phyloP scores from a whole-genome alignment of 2,888 invertebrate species.

The Furcula furcula region DNA sequence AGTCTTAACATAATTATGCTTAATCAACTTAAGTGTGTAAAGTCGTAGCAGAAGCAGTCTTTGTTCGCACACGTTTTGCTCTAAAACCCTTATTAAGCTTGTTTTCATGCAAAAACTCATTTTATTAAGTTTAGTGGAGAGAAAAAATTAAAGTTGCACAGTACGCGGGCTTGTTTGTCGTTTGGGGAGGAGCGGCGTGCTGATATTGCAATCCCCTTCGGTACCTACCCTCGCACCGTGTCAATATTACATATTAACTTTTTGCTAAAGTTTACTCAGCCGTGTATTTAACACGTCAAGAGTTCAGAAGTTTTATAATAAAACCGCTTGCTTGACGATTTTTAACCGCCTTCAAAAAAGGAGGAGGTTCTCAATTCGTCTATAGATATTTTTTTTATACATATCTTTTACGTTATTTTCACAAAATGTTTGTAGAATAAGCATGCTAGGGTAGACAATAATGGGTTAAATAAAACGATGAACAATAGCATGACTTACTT shows the following conservation, averaged over 20 bases:
- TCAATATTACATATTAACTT: slow-evolving; percentile 36
- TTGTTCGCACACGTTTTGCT: slow-evolving; percentile 7
- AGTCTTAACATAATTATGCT: background rate
- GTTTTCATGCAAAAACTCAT: slow-evolving; percentile 20
- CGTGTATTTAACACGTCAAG: slow-evolving; percentile 14
- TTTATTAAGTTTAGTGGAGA: slow-evolving; percentile 25
- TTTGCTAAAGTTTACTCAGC: slow-evolving; percentile 17
- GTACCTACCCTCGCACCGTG: slow-evolving; percentile 21
- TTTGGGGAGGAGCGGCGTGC: slow-evolving; percentile 19
- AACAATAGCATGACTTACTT: too few species aligned
- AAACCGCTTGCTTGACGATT: too few species aligned
- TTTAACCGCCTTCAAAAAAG: too few species aligned
- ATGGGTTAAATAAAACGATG: too few species aligned
- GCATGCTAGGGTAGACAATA: too few species aligned
- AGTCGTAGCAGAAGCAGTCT: background rate
- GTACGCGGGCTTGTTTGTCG: slow-evolving; percentile 38
- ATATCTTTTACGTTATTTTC: too few species aligned
- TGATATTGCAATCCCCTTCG: slow-evolving; percentile 45
- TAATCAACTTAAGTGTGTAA: background rate
- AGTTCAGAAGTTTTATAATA: slow-evolving; percentile 8
- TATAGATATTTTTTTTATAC: too few species aligned
- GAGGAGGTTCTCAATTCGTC: too few species aligned
- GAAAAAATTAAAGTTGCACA: slow-evolving; percentile 36
- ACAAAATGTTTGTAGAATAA: too few species aligned
- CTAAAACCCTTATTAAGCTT: slow-evolving; percentile 10